Percentiles rank a stretch among this genome's conserved stretches.
phyloP scores from a whole-genome alignment of 2,113 vertebrate species.

The Carollia perspicillata region DNA sequence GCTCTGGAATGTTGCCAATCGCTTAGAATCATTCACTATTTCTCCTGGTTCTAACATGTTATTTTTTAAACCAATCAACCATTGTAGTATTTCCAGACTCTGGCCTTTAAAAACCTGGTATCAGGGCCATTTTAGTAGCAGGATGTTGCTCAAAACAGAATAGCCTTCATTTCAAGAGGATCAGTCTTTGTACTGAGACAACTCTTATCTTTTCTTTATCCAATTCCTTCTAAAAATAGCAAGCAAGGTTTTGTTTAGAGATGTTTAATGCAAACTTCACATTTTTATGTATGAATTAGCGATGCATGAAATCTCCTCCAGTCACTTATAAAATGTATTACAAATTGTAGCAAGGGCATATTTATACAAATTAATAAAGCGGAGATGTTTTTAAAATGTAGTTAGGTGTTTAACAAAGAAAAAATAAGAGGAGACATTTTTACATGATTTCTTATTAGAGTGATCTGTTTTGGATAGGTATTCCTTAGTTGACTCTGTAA shows the following conservation, averaged over 20 bases:
- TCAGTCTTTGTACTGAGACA: slow-evolving; percentile 44
- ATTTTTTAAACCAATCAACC: slow-evolving; percentile 60
- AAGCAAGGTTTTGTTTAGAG: slow-evolving; percentile 53
- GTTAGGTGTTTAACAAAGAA: slow-evolving; percentile 30
- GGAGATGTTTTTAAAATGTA: slow-evolving; percentile 34
- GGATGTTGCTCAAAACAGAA: slow-evolving; percentile 47
- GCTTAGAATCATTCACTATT: slow-evolving; percentile 39
- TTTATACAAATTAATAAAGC: slow-evolving; percentile 36
- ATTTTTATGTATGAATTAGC: slow-evolving; percentile 60
- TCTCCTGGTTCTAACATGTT: slow-evolving; percentile 27
- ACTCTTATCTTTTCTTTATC: slow-evolving; percentile 32
- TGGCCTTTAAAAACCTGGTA: slow-evolving; percentile 40
- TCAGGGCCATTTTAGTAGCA: slow-evolving; percentile 10
- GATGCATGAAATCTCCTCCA: slow-evolving; percentile 32
- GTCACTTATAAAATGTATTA: slow-evolving; percentile 54
- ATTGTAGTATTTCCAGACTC: slow-evolving; percentile 52
- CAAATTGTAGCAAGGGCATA: slow-evolving; percentile 54
- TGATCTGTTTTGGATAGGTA: slow-evolving; percentile 37
- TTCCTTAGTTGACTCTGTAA: slow-evolving; percentile 51
- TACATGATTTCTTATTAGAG: slow-evolving; percentile 19
- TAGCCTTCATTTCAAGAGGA: slow-evolving; percentile 55
- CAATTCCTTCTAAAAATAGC: slow-evolving; percentile 42
- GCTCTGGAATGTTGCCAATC: slow-evolving; percentile 54
- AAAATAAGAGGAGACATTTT: slow-evolving; percentile 36
- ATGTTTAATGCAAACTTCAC: slow-evolving; percentile 62